Conservation (phyloP, 2,888 invertebrate species). For the Flabesymbios commensalis region DNA sequence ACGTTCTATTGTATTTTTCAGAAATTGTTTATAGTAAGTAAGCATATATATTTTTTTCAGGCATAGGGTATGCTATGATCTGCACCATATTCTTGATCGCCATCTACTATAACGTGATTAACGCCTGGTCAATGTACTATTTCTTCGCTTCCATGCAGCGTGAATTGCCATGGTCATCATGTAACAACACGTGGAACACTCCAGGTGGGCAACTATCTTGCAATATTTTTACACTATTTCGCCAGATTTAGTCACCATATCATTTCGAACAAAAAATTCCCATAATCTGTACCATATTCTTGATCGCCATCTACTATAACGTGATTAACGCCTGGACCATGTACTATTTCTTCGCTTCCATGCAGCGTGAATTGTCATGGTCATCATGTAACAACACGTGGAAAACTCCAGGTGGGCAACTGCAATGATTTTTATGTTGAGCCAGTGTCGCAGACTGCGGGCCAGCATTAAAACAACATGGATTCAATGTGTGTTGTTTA, state of each 20-base stretch:
- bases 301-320: constrained; percentile 38
- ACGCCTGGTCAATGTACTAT: constrained; percentile 49
- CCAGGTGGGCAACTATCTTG: too few species aligned
- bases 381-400: constrained; percentile 29
- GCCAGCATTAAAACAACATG: too few species aligned
- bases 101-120: constrained; percentile 41
- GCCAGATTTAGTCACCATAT: too few species aligned
- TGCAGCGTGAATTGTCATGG: constrained; percentile 42
- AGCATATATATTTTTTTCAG: constrained; percentile 60
- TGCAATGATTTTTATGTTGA: too few species aligned
- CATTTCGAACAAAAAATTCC: too few species aligned
- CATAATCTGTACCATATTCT: constrained; percentile 25
- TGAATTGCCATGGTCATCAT: constrained; percentile 41
- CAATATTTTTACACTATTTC: too few species aligned
- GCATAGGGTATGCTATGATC: constrained; percentile 61
- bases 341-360: constrained; percentile 43
- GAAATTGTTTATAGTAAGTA: too few species aligned
- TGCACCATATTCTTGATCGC: constrained; percentile 29
- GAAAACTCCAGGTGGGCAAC: constrained; percentile 19
- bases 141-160: constrained; percentile 38
- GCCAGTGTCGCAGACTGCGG: too few species aligned
- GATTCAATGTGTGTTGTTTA: too few species aligned
- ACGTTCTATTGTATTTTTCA: too few species aligned
- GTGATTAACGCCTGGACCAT: constrained; percentile 47
- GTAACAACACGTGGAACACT: constrained; percentile 29